These are phyloP conservation scores for Oscheius sp. DNA, from an alignment of 2,888 invertebrate species.

Conservation along the genomic window DNA sequence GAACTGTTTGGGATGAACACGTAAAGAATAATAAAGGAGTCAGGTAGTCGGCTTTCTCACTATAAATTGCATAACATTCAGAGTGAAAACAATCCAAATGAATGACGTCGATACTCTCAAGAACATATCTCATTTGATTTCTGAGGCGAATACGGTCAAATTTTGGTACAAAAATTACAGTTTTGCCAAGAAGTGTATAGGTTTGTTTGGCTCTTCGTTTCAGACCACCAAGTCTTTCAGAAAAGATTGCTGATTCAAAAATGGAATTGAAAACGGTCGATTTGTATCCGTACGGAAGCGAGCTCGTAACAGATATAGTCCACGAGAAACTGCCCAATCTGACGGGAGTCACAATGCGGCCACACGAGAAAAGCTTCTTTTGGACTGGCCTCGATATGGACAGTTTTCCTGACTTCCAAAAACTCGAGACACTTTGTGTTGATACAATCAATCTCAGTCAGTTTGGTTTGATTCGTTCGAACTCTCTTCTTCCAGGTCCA, in stretches of 20 bases:
- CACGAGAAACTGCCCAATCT: background rate
- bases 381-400: slow-evolving; percentile 1
- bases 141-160: slow-evolving; percentile 7
- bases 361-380: slow-evolving; percentile 12
- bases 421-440: background rate
- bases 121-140: background rate
- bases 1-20: slow-evolving; percentile 16
- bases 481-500: background rate
- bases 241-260: background rate
- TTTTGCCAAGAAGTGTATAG: slow-evolving; percentile 13
- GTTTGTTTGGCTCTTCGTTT: background rate
- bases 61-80: too few relatives aligned
- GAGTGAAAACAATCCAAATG: slow-evolving; percentile 5
- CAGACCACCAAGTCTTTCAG: background rate
- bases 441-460: slow-evolving; percentile 11
- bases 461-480: background rate
- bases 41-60: background rate
- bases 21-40: slow-evolving; percentile 7
- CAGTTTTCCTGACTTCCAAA: background rate
- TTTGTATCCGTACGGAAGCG: slow-evolving; percentile 20
- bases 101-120: slow-evolving; percentile 1
- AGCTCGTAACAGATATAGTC: background rate
- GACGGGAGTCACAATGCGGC: slow-evolving; percentile 6
- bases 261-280: slow-evolving; percentile 15
- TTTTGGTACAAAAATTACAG: slow-evolving; percentile 15